Conservation (phyloP, 2,113 vertebrate genomes). For the Furnarius figulus region DNA sequence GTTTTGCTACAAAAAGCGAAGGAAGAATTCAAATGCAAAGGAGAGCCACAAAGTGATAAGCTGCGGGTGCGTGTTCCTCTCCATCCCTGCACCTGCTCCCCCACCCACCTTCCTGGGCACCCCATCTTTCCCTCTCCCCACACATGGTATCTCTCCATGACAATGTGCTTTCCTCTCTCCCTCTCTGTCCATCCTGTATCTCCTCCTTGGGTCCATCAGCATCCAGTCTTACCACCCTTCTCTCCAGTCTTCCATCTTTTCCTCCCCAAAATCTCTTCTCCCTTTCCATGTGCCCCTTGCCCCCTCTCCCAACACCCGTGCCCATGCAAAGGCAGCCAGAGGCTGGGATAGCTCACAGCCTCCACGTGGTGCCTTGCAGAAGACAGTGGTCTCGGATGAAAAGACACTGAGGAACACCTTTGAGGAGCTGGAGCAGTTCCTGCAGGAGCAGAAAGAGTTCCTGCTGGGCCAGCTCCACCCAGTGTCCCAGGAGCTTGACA, state of each 20-base stretch:
- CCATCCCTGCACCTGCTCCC: background rate
- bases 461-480: constrained; percentile 2
- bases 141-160: background rate
- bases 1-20: background rate
- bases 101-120: fast-evolving
- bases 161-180: background rate
- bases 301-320: background rate
- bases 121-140: background rate
- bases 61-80: background rate
- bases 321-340: fast-evolving
- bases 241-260: fast-evolving
- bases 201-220: background rate
- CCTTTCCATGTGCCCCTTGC: background rate
- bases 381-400: background rate
- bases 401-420: background rate
- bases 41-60: background rate
- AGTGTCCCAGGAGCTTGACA: background rate
- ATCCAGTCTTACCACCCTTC: background rate
- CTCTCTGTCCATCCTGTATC: background rate
- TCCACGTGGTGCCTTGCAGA: background rate
- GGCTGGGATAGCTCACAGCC: background rate
- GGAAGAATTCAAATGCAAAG: background rate
- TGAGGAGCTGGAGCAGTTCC: constrained; percentile 38
- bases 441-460: constrained; percentile 34
- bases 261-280: background rate